Evolutionary conservation across 1,140 invertebrate species (phyloP).

Genomic region (Ceratina calcarata): DNA sequence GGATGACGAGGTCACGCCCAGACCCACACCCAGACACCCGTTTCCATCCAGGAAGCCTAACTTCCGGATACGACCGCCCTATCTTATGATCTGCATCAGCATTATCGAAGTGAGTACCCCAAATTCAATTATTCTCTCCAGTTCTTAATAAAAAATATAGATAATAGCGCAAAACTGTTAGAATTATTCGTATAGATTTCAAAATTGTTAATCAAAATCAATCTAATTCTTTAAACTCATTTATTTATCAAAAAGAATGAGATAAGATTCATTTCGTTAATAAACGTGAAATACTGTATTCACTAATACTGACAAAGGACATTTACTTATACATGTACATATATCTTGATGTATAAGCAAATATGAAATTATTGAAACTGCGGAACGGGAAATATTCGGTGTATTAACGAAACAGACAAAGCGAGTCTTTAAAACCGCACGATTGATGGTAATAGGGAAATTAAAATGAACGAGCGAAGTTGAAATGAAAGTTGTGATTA

Average conservation of each 20-base stretch:
- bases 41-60: conserved; percentile 71
- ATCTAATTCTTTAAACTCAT: too few species aligned
- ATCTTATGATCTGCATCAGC: conserved; percentile 79
- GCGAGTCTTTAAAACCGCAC: not conserved
- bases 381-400: too few species aligned
- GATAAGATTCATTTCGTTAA: too few species aligned
- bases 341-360: too few species aligned
- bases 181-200: not conserved
- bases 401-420: not conserved
- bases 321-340: too few species aligned
- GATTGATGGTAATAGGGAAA: not conserved
- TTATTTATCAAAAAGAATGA: too few species aligned
- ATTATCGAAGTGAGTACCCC: conserved; percentile 72
- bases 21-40: conserved; percentile 66
- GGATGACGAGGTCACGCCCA: conserved; percentile 67
- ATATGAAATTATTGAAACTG: too few species aligned
- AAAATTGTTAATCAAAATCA: not conserved
- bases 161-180: not conserved
- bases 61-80: conserved; percentile 78
- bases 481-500: not conserved
- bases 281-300: too few species aligned
- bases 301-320: too few species aligned
- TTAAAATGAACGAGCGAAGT: not conserved
- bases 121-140: not conserved
- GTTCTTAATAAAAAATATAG: not conserved